Base-by-base conservation (phyloP, 2,113 vertebrate species). In the Sylvilagus bachmani region DNA sequence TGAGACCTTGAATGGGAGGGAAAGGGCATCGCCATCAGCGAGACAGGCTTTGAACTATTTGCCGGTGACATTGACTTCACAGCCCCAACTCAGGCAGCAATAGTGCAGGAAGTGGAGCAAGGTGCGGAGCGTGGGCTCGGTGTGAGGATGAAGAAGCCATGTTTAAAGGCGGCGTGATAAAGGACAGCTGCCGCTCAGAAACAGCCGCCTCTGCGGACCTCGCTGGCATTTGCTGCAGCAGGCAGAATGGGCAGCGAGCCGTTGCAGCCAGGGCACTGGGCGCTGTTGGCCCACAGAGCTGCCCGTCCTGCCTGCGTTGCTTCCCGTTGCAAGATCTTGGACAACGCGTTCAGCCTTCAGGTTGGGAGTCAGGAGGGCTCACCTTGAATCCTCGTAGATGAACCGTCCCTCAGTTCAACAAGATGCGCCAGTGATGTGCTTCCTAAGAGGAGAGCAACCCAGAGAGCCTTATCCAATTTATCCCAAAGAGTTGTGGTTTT, bases 1-100 rank as follows among this genome's bases (percentile, higher is more conserved):
- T 70, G 92, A 97, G 96, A 93, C 97, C 95, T 83, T 64, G 75
- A 79, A 94, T 82, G 95, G 95, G 95, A 97, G 96, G 96, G 86
- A 97, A 97, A 97, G 92, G 96, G 93, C 95, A 92, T 91, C 22
- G 27, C 75, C 85, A 90, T 97, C 96, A 96, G 80, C 2, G 38
- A 92, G 90, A 75, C 82, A 92, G 90, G 77, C 95, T 96, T 96
- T 96, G 96, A 97, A 96, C 92, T 88, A 5, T 95, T 95, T 89
- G 92, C 93, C 66, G 71, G 92, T 3, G 22, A 93, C 96, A 71
- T 87, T 71, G 95, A 96, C 97, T 97, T 97, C 96, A 97, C 95
- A 94, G 94, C 78, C 93, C 93, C 78, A 80, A 91, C 67, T 85
- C 92, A 84, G 85, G 58, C 89, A 96, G 94, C 92, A 86, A 38